A percentile compares a stretch with the other conserved stretches of the same genome.
These are phyloP conservation scores for Tichodroma muraria DNA, from an alignment of 2,113 vertebrate species.

Conservation along the genomic window DNA sequence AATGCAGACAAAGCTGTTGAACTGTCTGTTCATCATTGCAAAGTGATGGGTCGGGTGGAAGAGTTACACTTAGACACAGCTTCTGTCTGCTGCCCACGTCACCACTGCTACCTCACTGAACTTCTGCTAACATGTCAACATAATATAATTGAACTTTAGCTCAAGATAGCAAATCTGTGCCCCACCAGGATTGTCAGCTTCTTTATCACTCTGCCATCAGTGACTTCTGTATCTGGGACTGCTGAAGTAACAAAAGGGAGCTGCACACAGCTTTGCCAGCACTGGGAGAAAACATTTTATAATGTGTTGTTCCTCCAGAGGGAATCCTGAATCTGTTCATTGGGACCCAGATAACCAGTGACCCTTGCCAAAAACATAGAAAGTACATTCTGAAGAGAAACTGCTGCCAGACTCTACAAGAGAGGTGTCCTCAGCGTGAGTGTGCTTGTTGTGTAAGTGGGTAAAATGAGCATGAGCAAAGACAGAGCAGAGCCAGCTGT, in stretches of 20 bases:
- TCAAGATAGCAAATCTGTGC: neutral
- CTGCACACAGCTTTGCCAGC: neutral
- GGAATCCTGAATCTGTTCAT: neutral
- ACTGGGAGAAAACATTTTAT: neutral
- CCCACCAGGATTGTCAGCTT: neutral
- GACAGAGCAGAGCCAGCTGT: neutral
- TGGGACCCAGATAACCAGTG: neutral
- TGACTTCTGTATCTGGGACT: neutral
- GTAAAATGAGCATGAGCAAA: neutral
- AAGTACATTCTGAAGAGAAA: neutral
- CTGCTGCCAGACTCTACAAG: neutral
- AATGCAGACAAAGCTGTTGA: neutral
- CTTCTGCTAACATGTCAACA: neutral
- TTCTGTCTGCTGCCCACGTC: neutral
- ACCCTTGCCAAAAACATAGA: neutral
- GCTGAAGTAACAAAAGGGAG: neutral
- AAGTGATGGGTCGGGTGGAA: neutral
- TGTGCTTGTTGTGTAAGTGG: neutral
- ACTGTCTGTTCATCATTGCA: neutral
- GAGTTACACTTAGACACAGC: neutral
- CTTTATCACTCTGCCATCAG: neutral
- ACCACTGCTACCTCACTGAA: neutral
- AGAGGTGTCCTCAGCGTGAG: neutral
- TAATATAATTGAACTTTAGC: conserved; percentile 19
- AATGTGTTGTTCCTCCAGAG: neutral